Evolutionary conservation across 1,140 invertebrate genomes (phyloP).

Genomic region (Brachionus koreanus): DNA sequence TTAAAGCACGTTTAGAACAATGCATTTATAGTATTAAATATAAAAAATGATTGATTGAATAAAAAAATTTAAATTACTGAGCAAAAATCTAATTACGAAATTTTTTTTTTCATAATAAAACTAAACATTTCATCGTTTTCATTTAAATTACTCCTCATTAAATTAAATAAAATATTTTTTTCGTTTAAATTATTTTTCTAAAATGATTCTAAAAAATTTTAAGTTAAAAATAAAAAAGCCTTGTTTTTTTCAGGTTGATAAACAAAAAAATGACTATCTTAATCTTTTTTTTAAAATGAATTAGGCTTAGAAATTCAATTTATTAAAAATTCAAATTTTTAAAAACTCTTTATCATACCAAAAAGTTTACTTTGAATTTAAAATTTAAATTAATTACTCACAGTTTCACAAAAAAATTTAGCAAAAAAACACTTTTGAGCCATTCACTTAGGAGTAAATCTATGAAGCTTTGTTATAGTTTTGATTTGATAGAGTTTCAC

Average conservation of each 20-base stretch:
- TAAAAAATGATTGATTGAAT: background rate
- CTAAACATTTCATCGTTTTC: background rate
- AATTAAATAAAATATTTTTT: background rate
- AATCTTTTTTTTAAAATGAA: background rate
- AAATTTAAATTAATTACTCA: slow-evolving; percentile 5
- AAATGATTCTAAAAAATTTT: background rate
- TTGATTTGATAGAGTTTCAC: background rate
- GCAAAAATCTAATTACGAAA: background rate
- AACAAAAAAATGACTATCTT: background rate
- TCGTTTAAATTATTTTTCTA: background rate
- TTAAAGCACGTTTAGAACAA: background rate
- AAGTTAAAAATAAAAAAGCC: background rate
- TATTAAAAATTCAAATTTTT: background rate
- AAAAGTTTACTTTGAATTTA: background rate
- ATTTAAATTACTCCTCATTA: background rate
- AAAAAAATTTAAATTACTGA: background rate
- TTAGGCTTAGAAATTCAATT: background rate
- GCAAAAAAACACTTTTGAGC: background rate
- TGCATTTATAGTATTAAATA: background rate
- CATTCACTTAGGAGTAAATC: background rate
- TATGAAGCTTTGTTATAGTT: background rate
- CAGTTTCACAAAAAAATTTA: background rate
- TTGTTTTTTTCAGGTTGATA: background rate
- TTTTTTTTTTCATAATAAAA: background rate
- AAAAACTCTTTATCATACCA: background rate